These are phyloP conservation scores for Stichopus chloronotus DNA, from an alignment of 35 echinoderm and acorn worm species.

Conservation along the genomic window DNA sequence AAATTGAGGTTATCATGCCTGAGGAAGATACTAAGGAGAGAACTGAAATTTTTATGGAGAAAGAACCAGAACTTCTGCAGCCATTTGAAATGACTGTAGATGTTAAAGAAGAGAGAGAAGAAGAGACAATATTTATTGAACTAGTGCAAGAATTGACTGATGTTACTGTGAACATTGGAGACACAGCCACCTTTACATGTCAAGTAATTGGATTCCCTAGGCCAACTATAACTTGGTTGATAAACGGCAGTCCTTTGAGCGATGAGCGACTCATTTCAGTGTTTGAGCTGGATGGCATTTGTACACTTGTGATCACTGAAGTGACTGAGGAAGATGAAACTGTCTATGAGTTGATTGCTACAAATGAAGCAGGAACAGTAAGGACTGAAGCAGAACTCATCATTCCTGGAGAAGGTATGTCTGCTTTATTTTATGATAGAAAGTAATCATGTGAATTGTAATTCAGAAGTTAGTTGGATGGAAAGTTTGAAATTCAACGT, in stretches of 20 bases:
- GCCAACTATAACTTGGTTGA: slow-evolving; percentile 65
- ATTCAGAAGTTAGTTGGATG: slow-evolving; percentile 5
- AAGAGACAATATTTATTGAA: slow-evolving; percentile 54
- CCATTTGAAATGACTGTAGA: slow-evolving; percentile 58
- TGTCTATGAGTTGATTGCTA: slow-evolving; percentile 76
- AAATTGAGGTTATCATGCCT: slow-evolving; percentile 48
- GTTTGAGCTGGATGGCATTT: slow-evolving; percentile 78
- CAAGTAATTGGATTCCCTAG: slow-evolving; percentile 61
- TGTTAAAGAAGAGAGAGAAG: slow-evolving; percentile 26
- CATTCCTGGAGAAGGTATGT: slow-evolving; percentile 69
- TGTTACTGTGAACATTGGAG: slow-evolving; percentile 53
- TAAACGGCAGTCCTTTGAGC: slow-evolving; percentile 60
- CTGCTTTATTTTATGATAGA: no score
- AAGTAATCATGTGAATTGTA: no score
- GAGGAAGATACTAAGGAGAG: slow-evolving; percentile 45
- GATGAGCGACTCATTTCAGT: slow-evolving; percentile 72
- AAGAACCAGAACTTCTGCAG: slow-evolving; percentile 26
- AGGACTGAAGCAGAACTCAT: slow-evolving; percentile 80
- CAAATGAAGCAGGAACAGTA: slow-evolving; percentile 73
- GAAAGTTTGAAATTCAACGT: slow-evolving; percentile 1
- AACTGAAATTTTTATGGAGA: slow-evolving; percentile 69
- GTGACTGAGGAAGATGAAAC: slow-evolving; percentile 84
- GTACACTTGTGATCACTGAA: slow-evolving; percentile 79
- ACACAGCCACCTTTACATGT: slow-evolving; percentile 59
- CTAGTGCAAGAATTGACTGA: slow-evolving; percentile 47